Evolutionary conservation across 2,113 vertebrate genomes (phyloP).

Genomic region (Tichodroma muraria): DNA sequence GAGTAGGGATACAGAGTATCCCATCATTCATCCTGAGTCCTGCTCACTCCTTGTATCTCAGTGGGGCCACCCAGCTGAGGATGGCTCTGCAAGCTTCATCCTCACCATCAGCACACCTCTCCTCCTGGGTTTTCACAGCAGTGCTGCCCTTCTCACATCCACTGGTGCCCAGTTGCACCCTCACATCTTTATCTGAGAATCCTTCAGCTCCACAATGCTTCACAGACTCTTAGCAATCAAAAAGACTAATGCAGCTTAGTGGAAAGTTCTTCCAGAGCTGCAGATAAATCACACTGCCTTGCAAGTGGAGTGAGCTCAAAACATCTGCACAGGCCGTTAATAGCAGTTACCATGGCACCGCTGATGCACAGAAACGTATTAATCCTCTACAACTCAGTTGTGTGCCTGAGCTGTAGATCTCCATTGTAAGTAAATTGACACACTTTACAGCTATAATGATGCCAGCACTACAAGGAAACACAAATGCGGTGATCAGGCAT

Average conservation of each 20-base stretch:
- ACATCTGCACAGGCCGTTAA: not conserved
- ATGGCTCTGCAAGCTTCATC: fast-evolving
- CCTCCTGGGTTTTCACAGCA: not conserved
- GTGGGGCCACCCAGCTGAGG: fast-evolving
- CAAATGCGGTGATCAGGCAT: not conserved
- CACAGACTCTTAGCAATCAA: not conserved
- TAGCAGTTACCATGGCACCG: not conserved
- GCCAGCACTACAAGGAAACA: not conserved
- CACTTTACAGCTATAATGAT: not conserved
- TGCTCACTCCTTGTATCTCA: fast-evolving
- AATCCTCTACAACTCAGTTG: not conserved
- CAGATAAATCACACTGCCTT: not conserved
- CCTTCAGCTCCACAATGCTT: not conserved
- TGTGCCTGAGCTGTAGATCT: not conserved
- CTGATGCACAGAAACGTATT: not conserved
- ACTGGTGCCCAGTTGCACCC: not conserved
- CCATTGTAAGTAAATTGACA: slow-evolving; percentile 8
- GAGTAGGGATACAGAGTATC: not conserved
- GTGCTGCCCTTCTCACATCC: not conserved
- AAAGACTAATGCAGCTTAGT: not conserved
- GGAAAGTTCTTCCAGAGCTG: not conserved
- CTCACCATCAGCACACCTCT: not conserved
- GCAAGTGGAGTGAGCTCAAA: not conserved
- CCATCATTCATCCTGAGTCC: not conserved
- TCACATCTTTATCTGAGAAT: not conserved